A percentile compares a stretch with the other conserved stretches of the same genome.
Conservation (phyloP, 2,888 invertebrate species). For the Cantharis nigra region DNA sequence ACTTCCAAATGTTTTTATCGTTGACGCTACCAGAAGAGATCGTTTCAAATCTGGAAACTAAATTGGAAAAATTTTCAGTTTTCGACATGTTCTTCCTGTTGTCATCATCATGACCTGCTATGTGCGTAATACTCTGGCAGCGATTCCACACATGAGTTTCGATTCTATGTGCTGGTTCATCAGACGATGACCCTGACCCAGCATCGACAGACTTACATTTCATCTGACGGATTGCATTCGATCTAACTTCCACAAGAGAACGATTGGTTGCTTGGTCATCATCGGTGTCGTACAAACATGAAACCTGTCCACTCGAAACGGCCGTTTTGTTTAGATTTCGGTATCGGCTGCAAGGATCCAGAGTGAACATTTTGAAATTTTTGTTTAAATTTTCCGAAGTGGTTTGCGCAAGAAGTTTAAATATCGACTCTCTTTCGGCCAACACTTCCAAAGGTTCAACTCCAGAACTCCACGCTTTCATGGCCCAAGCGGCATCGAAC, state of each 20-base stretch:
- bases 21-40: not conserved
- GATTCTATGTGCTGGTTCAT: too few species aligned
- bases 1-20: not conserved
- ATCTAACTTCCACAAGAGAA: constrained; percentile 38
- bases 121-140: not conserved
- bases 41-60: not conserved
- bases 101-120: not conserved
- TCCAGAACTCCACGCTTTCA: constrained; percentile 76
- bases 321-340: constrained; percentile 78
- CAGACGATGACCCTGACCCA: too few species aligned
- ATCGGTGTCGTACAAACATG: constrained; percentile 73
- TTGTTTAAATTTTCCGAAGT: constrained; percentile 95
- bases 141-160: not conserved
- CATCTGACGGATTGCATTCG: too few species aligned
- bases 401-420: constrained; percentile 81
- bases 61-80: not conserved
- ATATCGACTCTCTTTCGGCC: constrained; percentile 94
- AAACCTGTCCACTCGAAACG: constrained; percentile 77
- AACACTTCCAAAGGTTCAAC: constrained; percentile 81
- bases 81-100: too few species aligned
- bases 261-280: constrained; percentile 65
- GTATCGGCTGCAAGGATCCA: constrained; percentile 86
- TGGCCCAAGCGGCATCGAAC: constrained; percentile 95
- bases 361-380: constrained; percentile 83
- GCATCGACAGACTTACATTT: not conserved